Base-by-base conservation (phyloP, 2,797 vertebrate genomes). In the Anabas testudineus region DNA sequence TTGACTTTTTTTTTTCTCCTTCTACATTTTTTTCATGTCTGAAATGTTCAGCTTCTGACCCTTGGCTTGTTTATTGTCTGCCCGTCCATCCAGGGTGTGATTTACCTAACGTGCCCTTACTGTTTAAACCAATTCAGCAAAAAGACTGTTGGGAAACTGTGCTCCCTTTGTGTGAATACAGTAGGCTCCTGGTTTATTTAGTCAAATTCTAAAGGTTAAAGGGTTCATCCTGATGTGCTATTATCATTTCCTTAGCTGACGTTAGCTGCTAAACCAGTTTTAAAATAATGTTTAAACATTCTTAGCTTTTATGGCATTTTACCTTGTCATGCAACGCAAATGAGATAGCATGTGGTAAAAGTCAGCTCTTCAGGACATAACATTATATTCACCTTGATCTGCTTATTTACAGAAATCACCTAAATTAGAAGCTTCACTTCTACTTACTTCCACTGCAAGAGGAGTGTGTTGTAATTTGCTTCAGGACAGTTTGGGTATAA, bases 51-150 rank as follows among this genome's bases (percentile, higher is more conserved):
- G 63, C 55, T 22, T 59, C 46, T 78, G 67, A 90, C 80, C 65
- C 91, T 84, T 84, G 72, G 68, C 68, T 84, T 81, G 86, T 85
- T 90, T 83, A 81, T 76, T 64, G 75, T 84, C 80, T 80, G 78
- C 66, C 53, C 10, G 12, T 83, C 67, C 30, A 19, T 81, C 65
- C 74, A 26, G 68, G 54, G 37, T 74, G n/a, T 70, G 71, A 69
- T 67, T 81, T 76, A 67, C 59, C 79, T 75, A 57, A 81, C 63
- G 76, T 5, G 7, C 42, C 55, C 65, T 48, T 37, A 34, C 47
- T 9, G 4, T 81, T 75, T 45, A 34, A 52, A 80, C 49, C 7
- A 36, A 59, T 71, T 78, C 71, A 74, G 73, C 70, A 72, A 53
- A 71, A 77, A 75, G 64, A 21, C 32, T 63, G 62, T 46, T 71